phyloP scores from a whole-genome alignment of 37 sponge, comb jelly and placozoan genomes.

The Chondrilla cf. caribensis region DNA sequence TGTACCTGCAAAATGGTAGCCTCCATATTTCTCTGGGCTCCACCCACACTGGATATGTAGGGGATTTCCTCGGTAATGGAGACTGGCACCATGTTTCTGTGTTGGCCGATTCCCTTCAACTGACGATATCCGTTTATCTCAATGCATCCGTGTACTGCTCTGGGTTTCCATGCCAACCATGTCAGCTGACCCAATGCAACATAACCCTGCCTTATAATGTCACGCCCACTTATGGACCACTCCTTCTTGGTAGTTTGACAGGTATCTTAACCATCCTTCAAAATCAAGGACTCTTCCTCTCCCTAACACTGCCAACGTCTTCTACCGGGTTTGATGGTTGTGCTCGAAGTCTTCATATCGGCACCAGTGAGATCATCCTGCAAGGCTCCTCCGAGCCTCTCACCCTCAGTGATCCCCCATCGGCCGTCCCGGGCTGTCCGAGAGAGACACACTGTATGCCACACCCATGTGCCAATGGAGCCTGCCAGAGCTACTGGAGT shows the following conservation, averaged over 20 bases:
- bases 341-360: background rate
- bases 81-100: conserved; percentile 19
- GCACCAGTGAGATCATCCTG: background rate
- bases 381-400: background rate
- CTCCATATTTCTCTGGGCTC: conserved; percentile 11
- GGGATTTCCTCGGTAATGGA: conserved; percentile 1
- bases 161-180: background rate
- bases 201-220: background rate
- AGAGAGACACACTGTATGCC: background rate
- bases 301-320: background rate
- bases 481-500: background rate
- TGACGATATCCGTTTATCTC: background rate
- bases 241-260: conserved; percentile 25
- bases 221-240: conserved; percentile 8
- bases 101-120: background rate
- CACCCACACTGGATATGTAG: background rate
- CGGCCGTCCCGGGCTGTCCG: conserved; percentile 1
- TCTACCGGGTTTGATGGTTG: conserved; percentile 6
- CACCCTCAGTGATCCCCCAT: background rate
- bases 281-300: conserved; percentile 8
- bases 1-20: background rate
- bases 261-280: background rate
- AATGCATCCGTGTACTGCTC: background rate
- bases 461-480: conserved; percentile 19
- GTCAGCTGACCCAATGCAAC: background rate